Evolutionary conservation across 2,888 invertebrate species (phyloP).

Genomic region (Matsumyia berberina): DNA sequence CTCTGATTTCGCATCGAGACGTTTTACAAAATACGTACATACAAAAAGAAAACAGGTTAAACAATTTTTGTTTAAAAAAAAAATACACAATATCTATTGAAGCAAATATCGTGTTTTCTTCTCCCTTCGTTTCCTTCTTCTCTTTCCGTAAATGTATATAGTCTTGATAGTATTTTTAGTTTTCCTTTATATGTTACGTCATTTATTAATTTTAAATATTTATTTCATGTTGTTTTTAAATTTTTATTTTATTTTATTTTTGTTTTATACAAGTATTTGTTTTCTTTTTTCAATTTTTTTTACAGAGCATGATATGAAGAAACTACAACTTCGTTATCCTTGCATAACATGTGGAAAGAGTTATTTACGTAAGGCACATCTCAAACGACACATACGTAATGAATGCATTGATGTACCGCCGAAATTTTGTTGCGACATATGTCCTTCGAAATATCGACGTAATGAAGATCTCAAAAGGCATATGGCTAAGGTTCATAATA

Average conservation of each 20-base stretch:
- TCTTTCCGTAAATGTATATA: constrained; percentile 56
- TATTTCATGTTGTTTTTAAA: constrained; percentile 15
- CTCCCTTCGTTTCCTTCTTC: not conserved
- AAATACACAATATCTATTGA: constrained; percentile 29
- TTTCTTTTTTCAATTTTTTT: constrained; percentile 55
- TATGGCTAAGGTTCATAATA: constrained; percentile 78
- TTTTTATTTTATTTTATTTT: constrained; percentile 18
- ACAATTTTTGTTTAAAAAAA: not conserved
- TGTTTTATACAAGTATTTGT: constrained; percentile 68
- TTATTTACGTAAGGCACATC: constrained; percentile 80
- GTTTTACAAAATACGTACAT: not conserved
- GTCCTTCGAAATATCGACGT: constrained; percentile 79
- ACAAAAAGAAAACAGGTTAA: not conserved
- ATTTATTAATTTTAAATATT: constrained; percentile 15
- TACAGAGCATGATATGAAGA: constrained; percentile 65
- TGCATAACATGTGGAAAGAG: constrained; percentile 80
- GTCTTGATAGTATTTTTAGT: not conserved
- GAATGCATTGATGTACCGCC: constrained; percentile 80
- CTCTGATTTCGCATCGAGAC: constrained; percentile 14
- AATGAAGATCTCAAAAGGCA: constrained; percentile 80
- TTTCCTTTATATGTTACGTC: not conserved
- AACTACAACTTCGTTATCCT: constrained; percentile 78
- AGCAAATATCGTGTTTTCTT: constrained; percentile 54
- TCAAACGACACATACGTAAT: constrained; percentile 79
- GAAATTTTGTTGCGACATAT: constrained; percentile 79